Evolutionary conservation across 1,140 invertebrate species (phyloP), one percentile per base, ranked within the genome.

Genomic region (Drosophila ficusphila): DNA sequence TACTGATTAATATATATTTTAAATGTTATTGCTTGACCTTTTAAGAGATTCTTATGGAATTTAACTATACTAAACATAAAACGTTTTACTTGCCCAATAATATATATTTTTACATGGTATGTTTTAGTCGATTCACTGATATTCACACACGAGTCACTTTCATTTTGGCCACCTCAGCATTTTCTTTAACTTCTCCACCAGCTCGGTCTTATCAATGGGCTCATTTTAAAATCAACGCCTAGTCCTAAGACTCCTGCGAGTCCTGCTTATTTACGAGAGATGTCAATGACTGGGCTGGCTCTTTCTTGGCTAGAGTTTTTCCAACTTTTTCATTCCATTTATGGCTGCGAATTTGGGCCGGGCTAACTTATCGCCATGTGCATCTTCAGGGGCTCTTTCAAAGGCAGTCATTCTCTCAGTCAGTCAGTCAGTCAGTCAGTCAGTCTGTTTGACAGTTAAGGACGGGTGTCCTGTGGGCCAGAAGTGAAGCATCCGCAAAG

Each of bases 141-240:
- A 8, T 25, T 2, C 5, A 41, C 19, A 14, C 18, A 34, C 7
- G 6, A 8, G 12, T 0, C 34, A 6, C 7, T 23, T 46, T 19
- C 8, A 44, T 65, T 85, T 81, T 34, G 36, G 69, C 82, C 38
- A 88, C 82, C 82, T 86, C 82, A 86, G 82, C 82, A 44, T 39
- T 77, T 88, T 77, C 76, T 68, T 47, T 27, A 33, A 42, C 33
- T 60, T 58, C 44, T 29, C 16, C 34, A 12, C 18, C 16, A 31
- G 51, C 62, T 53, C 23, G 36, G 57, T 19, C 81, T 86, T 85
- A 85, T 86, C 81, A 86, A 86, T 86, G 76, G 81, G 68, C 58
- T 65, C 72, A 57, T 78, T 88, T 88, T 88, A 88, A 88, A 88
- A 88, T 88, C 82, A 88, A 88, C 82, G 81, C 81, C 81, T 73